A percentile compares a stretch with the other conserved stretches of the same genome.
phyloP scores from a whole-genome alignment of 2,888 invertebrate genomes.

The Drosophila mercatorum region DNA sequence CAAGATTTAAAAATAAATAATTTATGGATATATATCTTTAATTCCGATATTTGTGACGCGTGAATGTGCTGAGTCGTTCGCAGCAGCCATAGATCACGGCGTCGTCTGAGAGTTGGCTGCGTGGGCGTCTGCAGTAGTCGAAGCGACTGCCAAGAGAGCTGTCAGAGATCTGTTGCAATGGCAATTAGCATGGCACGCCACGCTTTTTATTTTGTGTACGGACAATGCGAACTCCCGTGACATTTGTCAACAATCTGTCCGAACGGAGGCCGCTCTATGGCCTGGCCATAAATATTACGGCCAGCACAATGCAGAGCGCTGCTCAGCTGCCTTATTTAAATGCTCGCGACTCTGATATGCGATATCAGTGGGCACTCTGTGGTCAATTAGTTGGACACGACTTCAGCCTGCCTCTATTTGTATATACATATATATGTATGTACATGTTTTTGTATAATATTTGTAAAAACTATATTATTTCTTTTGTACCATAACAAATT shows the following conservation, averaged over 20 bases:
- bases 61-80: not conserved
- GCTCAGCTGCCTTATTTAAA: constrained; percentile 29
- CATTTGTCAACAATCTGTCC: constrained; percentile 74
- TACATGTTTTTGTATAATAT: constrained; percentile 22
- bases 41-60: constrained; percentile 12
- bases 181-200: constrained; percentile 71
- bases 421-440: constrained; percentile 2
- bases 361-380: constrained; percentile 40
- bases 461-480: constrained; percentile 43
- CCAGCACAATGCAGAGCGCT: constrained; percentile 49
- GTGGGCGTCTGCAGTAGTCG: constrained; percentile 59
- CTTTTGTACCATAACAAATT: constrained; percentile 50
- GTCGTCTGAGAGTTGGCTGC: constrained; percentile 14
- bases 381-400: constrained; percentile 57
- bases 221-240: constrained; percentile 54
- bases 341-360: constrained; percentile 46
- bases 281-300: constrained; percentile 62
- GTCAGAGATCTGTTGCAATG: constrained; percentile 60
- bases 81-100: constrained; percentile 58
- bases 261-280: constrained; percentile 47
- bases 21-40: not conserved
- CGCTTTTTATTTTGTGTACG: constrained; percentile 13
- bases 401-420: constrained; percentile 34
- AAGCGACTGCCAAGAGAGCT: constrained; percentile 57
- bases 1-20: constrained; percentile 8